phyloP scores from a whole-genome alignment of 2,113 vertebrate species.

The Mola mola region DNA sequence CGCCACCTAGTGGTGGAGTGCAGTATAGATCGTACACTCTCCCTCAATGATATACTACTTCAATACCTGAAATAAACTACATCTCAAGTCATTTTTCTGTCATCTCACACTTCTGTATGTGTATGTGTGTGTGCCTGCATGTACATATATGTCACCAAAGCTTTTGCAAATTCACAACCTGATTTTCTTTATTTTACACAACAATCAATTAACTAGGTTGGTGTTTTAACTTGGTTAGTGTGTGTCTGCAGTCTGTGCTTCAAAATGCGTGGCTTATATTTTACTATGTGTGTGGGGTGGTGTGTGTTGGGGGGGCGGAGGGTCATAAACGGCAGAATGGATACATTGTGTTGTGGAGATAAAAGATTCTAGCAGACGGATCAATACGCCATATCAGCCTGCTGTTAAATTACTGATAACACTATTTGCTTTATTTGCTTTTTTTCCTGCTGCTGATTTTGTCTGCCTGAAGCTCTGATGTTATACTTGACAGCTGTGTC shows the following conservation, averaged over 20 bases:
- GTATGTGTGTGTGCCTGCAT: too few species aligned
- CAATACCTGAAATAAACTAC: too few species aligned
- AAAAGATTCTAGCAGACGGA: slow-evolving; percentile 77
- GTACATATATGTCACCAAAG: too few species aligned
- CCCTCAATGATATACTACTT: too few species aligned
- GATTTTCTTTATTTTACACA: too few species aligned
- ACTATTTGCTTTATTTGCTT: slow-evolving; percentile 78
- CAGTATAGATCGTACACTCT: too few species aligned
- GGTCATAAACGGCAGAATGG: slow-evolving; percentile 75
- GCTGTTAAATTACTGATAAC: slow-evolving; percentile 81
- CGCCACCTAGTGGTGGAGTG: too few species aligned
- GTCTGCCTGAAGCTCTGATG: slow-evolving; percentile 62
- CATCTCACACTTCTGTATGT: too few species aligned
- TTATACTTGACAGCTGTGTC: slow-evolving; percentile 30
- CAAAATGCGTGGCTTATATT: slow-evolving; percentile 36
- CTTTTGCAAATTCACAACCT: too few species aligned
- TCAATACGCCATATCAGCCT: slow-evolving; percentile 79
- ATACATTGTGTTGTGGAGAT: slow-evolving; percentile 77
- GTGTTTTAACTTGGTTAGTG: slow-evolving; percentile 11
- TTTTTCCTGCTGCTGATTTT: slow-evolving; percentile 65
- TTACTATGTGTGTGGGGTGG: slow-evolving; percentile 32
- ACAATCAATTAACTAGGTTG: too few species aligned
- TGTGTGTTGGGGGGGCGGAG: slow-evolving; percentile 12
- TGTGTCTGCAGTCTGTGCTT: slow-evolving; percentile 28
- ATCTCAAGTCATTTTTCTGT: too few species aligned